Percentiles rank a stretch among this genome's conserved stretches.
Evolutionary conservation across 37 sponge, comb jelly and placozoan genomes (phyloP).

Genomic region (Beroe ovata): DNA sequence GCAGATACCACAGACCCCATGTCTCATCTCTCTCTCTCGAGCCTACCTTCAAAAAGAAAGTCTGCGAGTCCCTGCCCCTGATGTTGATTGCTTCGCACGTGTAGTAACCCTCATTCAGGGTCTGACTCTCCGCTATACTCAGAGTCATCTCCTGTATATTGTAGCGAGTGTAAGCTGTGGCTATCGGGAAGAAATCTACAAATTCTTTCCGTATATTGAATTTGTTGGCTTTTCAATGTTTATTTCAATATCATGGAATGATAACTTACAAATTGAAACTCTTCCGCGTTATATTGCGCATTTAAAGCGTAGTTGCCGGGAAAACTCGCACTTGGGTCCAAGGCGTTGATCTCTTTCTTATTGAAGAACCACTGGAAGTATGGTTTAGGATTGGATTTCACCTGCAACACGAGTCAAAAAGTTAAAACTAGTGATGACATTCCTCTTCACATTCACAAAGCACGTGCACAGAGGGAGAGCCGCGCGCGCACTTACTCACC

Average conservation of each 20-base stretch:
- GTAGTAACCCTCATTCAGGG: neutral
- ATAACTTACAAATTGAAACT: neutral
- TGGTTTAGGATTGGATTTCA: neutral
- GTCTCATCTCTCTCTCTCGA: too few relatives aligned
- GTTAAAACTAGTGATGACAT: too few relatives aligned
- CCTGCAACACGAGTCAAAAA: too few relatives aligned
- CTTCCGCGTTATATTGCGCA: neutral
- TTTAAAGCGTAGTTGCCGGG: neutral
- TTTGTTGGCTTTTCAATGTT: too few relatives aligned
- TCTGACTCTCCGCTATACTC: neutral
- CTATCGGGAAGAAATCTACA: too few relatives aligned
- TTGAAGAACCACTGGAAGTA: neutral
- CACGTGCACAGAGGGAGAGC: too few relatives aligned
- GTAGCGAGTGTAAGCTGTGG: too few relatives aligned
- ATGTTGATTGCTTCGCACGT: neutral
- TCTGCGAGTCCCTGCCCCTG: neutral
- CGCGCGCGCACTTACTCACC: too few relatives aligned
- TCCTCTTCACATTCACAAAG: too few relatives aligned
- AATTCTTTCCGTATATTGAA: too few relatives aligned
- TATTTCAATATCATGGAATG: too few relatives aligned
- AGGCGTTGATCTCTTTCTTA: neutral
- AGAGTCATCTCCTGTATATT: neutral
- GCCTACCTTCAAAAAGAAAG: neutral
- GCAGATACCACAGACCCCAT: too few relatives aligned
- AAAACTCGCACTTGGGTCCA: neutral